A percentile compares a stretch with the other conserved stretches of the same genome.
phyloP scores from a whole-genome alignment of 2,797 vertebrate species.

The Cyclopterus lumpus region DNA sequence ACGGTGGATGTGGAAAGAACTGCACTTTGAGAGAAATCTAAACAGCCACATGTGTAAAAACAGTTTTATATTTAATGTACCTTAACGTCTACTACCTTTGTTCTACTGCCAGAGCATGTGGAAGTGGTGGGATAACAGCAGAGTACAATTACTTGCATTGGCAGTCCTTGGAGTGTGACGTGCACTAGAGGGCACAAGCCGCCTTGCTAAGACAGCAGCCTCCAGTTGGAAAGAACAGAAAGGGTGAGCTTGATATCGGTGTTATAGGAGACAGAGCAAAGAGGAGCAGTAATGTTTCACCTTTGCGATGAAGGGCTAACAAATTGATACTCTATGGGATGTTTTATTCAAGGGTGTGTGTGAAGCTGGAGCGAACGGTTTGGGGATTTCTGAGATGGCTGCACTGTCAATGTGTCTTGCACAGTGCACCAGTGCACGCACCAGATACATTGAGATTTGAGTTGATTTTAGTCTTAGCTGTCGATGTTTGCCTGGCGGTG shows the following conservation, averaged over 20 bases:
- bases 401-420: not conserved
- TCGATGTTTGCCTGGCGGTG: slow-evolving; percentile 13
- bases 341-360: slow-evolving; percentile 4
- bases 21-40: slow-evolving; percentile 9
- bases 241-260: slow-evolving; percentile 12
- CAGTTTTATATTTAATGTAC: slow-evolving; percentile 12
- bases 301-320: slow-evolving; percentile 14
- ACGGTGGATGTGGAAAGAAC: not conserved
- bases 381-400: slow-evolving; percentile 8
- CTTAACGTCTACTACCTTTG: slow-evolving; percentile 5
- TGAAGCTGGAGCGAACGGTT: not conserved
- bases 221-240: slow-evolving; percentile 27
- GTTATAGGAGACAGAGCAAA: slow-evolving; percentile 9
- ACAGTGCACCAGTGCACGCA: not conserved
- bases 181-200: slow-evolving; percentile 87
- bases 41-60: slow-evolving; percentile 36
- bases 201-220: slow-evolving; percentile 65
- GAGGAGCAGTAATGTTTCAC: slow-evolving; percentile 22
- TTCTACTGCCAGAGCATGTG: not conserved
- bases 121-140: slow-evolving; percentile 4
- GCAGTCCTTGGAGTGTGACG: slow-evolving; percentile 35
- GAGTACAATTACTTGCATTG: slow-evolving; percentile 20
- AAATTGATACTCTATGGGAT: slow-evolving; percentile 16
- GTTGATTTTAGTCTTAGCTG: slow-evolving; percentile 22
- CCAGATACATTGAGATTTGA: slow-evolving; percentile 6